A percentile compares a stretch with the other conserved stretches of the same genome.
Conservation (phyloP, 2,797 vertebrate genomes). For the Pseudomugil gertrudae region DNA sequence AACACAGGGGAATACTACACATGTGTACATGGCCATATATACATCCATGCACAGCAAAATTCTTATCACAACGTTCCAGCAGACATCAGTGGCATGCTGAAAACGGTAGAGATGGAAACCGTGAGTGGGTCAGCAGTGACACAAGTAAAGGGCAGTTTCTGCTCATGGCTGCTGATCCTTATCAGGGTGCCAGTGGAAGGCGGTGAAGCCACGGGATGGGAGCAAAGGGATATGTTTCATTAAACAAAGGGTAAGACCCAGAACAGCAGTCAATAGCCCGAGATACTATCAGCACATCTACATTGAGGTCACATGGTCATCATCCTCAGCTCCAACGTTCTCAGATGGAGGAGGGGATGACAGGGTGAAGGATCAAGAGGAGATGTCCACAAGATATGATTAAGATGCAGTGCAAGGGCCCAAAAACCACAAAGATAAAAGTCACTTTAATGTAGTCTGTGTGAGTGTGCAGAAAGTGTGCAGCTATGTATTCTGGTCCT, state of each 20-base stretch:
- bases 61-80: conserved; percentile 59
- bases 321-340: conserved; percentile 16
- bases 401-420: conserved; percentile 9
- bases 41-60: conserved; percentile 32
- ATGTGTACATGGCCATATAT: conserved; percentile 30
- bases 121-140: conserved; percentile 15
- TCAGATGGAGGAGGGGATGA: background rate
- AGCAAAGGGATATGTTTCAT: conserved; percentile 35
- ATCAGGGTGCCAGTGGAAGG: conserved; percentile 46
- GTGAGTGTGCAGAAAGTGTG: background rate
- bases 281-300: conserved; percentile 57
- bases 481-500: no score
- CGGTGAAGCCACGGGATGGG: conserved; percentile 22
- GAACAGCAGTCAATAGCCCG: conserved; percentile 35
- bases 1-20: no score
- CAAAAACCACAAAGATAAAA: conserved; percentile 2
- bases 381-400: background rate
- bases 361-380: background rate
- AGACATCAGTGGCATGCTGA: conserved; percentile 36
- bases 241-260: conserved; percentile 48
- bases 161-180: conserved; percentile 69
- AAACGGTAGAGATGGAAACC: conserved; percentile 39
- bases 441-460: background rate
- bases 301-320: conserved; percentile 44
- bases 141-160: conserved; percentile 52